These are phyloP conservation scores for Haliclystus octoradiatus DNA, from an alignment of 30 jellyfish, hydroid and myxozoan species.

Conservation along the genomic window DNA sequence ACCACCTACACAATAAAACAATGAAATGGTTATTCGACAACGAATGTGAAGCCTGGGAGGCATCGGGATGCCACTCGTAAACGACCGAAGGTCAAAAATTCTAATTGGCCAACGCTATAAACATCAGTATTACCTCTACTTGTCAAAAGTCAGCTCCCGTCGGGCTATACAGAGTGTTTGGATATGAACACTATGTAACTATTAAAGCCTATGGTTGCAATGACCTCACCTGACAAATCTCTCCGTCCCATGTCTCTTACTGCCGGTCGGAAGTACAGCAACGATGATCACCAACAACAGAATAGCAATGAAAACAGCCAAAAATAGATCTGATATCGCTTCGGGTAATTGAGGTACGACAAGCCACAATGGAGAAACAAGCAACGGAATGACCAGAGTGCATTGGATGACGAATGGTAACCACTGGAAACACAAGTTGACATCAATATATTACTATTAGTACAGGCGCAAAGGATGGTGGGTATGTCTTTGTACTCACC, in stretches of 20 bases:
- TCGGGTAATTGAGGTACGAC: not conserved
- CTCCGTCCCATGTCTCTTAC: conserved; percentile 29
- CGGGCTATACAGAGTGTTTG: no score
- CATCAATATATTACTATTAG: not conserved
- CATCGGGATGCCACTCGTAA: no score
- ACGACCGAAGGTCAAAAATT: no score
- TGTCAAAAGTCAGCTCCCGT: no score
- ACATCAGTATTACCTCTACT: no score
- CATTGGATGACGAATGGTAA: conserved; percentile 33
- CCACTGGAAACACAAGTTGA: conserved; percentile 12
- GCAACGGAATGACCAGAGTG: conserved; percentile 25
- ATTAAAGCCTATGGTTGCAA: no score
- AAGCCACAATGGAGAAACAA: conserved; percentile 33
- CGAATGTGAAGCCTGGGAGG: no score
- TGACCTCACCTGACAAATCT: conserved; percentile 45
- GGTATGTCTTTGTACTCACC: no score
- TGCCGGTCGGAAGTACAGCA: conserved; percentile 51
- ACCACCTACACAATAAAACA: conserved; percentile 25
- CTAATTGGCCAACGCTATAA: no score
- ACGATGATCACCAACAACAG: conserved; percentile 5
- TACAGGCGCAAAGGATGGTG: no score
- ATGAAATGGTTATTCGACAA: no score
- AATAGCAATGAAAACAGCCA: conserved; percentile 34
- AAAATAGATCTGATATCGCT: conserved; percentile 2
- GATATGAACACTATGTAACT: no score